Evolutionary conservation across 2,888 invertebrate genomes (phyloP), one percentile per base, ranked within the genome.

Genomic region (Carcina quercana): DNA sequence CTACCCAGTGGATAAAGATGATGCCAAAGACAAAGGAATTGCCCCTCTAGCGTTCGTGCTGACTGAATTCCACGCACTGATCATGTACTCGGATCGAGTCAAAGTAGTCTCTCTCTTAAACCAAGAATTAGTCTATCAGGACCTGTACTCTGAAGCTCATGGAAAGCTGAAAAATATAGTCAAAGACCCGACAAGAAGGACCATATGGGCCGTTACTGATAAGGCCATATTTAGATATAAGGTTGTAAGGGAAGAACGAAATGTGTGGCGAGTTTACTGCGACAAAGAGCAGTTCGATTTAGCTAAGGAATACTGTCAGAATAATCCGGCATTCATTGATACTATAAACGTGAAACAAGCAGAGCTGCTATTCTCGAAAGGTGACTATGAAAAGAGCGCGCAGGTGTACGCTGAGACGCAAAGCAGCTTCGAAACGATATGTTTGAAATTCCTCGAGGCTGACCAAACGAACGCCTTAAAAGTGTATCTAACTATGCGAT

Each of bases 351-450:
- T 93, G 0, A 92, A 92, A 62, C 95, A 97, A 70, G 97, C 97
- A 0, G 95, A 97, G 53, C 85, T 91, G 55, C 84, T 93, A 2
- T 97, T 96, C 55, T 86, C 88, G 4, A 88, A 91, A 42, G 89
- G 90, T 35, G 86, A 93, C 71, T 97, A 90, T 52, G 88, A 91
- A 37, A 87, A 89, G 46, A 96, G 96, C 64, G 98, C 98, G 0
- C 86, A 90, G 49, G 88, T 93, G 45, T 98, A 92, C 65, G 96
- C 98, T 0, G 91, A 95, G 53, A 96, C 97, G 0, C 90, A 93
- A 50, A 92, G 93, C 24, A 93, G 96, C 12, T 98, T 99, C 63
- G 98, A 98, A 78, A 95, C 95, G 50, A 90, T 98, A 20, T 94
- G 97, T 32, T 82, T 98, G 7, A 97, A 96, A 62, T 97, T 98